Evolutionary conservation across 1,140 invertebrate genomes (phyloP).

Genomic region (Magallana angulata): DNA sequence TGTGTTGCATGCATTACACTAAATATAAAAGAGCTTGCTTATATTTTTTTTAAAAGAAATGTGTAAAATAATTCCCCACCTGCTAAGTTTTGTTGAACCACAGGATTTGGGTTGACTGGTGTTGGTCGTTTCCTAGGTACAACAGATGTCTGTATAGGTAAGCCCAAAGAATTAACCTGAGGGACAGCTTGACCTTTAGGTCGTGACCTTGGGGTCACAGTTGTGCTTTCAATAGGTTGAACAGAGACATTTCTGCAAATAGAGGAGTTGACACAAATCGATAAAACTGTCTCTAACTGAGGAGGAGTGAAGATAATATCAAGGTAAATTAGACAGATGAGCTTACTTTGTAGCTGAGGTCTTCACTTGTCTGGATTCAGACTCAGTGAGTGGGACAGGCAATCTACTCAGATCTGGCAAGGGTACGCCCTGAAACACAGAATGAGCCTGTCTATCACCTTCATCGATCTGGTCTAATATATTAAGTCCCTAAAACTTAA

Average conservation of each 20-base stretch:
- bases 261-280: neutral
- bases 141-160: slow-evolving; percentile 78
- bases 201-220: slow-evolving; percentile 90
- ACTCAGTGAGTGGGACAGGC: slow-evolving; percentile 84
- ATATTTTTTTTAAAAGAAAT: neutral
- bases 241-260: slow-evolving; percentile 72
- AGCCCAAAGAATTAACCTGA: slow-evolving; percentile 70
- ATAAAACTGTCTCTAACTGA: no score
- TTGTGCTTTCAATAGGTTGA: slow-evolving; percentile 86
- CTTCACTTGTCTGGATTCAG: slow-evolving; percentile 74
- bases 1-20: neutral
- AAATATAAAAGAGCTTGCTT: neutral
- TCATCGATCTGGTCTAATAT: no score
- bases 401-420: slow-evolving; percentile 85
- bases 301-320: no score
- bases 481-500: no score
- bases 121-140: slow-evolving; percentile 73
- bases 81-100: neutral
- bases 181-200: slow-evolving; percentile 85
- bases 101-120: slow-evolving; percentile 61
- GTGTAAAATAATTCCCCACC: neutral
- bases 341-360: slow-evolving; percentile 72
- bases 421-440: slow-evolving; percentile 59
- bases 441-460: neutral
- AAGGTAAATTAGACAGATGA: no score